Conservation (phyloP, 1,140 invertebrate genomes). For the Grapholita molesta region DNA sequence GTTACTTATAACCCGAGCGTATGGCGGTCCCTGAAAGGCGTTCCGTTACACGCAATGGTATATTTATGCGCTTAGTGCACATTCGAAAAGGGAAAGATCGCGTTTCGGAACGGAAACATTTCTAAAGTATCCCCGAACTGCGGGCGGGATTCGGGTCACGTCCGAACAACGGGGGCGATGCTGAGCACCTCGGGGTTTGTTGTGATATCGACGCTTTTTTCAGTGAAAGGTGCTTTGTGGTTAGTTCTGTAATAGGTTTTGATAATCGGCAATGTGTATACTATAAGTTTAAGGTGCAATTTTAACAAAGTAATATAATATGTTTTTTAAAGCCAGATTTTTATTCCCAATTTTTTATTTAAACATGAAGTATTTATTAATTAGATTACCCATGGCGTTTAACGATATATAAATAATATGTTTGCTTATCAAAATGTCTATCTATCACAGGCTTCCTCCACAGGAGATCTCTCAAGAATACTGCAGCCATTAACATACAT, state of each 20-base stretch:
- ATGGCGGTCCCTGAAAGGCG: neutral
- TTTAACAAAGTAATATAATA: too few species aligned
- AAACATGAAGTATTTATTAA: too few species aligned
- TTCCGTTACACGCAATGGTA: slow-evolving; percentile 3
- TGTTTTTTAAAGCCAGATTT: too few species aligned
- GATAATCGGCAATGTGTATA: too few species aligned
- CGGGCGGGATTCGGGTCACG: slow-evolving; percentile 61
- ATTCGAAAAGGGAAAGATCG: slow-evolving; percentile 64
- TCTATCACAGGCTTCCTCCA: too few species aligned
- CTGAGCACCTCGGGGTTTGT: slow-evolving; percentile 62
- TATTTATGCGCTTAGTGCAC: slow-evolving; percentile 64
- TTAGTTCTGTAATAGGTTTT: neutral
- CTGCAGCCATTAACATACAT: too few species aligned
- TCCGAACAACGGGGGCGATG: slow-evolving; percentile 58
- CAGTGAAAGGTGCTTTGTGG: slow-evolving; percentile 28
- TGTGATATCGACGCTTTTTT: slow-evolving; percentile 68
- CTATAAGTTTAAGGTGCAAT: too few species aligned
- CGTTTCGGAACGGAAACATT: slow-evolving; percentile 66
- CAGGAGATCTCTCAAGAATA: too few species aligned
- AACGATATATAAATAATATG: too few species aligned
- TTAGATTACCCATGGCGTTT: too few species aligned
- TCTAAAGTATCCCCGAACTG: slow-evolving; percentile 63
- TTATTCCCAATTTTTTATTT: too few species aligned
- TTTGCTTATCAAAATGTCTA: too few species aligned
- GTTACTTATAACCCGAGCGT: neutral